These are phyloP conservation scores for Myotis vivesi DNA, from an alignment of 2,797 vertebrate genomes.

Conservation along the genomic window DNA sequence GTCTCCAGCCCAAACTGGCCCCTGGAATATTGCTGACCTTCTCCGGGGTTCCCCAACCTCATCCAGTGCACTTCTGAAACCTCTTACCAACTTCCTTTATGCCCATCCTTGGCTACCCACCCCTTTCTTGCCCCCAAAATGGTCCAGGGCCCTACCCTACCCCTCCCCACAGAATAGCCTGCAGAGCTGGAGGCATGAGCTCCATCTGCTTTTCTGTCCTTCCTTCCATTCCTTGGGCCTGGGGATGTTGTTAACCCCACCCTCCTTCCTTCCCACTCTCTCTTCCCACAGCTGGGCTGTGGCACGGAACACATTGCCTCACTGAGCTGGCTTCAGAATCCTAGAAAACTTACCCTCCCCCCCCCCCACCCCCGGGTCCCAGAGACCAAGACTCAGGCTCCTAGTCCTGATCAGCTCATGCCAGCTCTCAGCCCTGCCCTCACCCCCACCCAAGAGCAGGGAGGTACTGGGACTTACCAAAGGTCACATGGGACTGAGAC, in stretches of 20 bases:
- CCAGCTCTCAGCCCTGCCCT: not conserved
- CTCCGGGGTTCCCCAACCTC: not conserved
- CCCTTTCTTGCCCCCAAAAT: not conserved
- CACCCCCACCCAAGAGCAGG: not conserved
- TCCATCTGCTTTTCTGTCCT: slow-evolving; percentile 16
- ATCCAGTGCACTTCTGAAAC: not conserved
- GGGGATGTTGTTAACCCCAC: not conserved
- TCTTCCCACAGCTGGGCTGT: slow-evolving; percentile 60
- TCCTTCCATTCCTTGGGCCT: not conserved
- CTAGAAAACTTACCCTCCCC: slow-evolving; percentile 33
- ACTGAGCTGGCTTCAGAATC: slow-evolving; percentile 41
- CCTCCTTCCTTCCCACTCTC: slow-evolving; percentile 33
- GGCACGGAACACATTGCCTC: slow-evolving; percentile 55
- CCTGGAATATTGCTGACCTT: not conserved
- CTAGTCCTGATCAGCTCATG: not conserved
- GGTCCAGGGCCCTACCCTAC: not conserved
- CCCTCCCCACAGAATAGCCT: not conserved
- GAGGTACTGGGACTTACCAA: not conserved
- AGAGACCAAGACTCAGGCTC: not conserved
- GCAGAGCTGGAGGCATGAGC: not conserved
- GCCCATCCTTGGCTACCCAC: not conserved
- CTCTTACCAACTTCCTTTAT: not conserved
- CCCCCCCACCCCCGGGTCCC: not conserved
- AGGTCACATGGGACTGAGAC: not conserved
- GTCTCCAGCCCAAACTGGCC: not conserved